Percentiles rank a stretch among this genome's conserved stretches.
phyloP scores from a whole-genome alignment of 1,140 invertebrate species.

The Psilanteris sp. region DNA sequence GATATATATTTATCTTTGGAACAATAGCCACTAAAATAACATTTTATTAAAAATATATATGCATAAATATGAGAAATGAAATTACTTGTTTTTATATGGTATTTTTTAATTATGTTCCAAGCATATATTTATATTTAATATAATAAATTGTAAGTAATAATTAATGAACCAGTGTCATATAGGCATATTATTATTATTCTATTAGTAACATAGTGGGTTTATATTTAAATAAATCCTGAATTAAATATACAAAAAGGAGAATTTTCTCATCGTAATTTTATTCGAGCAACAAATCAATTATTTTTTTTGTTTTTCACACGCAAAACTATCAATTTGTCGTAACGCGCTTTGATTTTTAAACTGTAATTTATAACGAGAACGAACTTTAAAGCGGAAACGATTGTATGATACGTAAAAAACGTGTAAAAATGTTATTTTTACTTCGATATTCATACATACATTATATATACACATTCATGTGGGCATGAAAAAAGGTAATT shows the following conservation, averaged over 20 bases:
- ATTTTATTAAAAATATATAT: too few relatives aligned
- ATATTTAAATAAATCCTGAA: constrained; percentile 72
- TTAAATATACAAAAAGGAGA: constrained; percentile 68
- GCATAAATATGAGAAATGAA: too few relatives aligned
- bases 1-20: too few relatives aligned
- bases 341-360: constrained; percentile 14
- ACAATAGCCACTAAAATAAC: too few relatives aligned
- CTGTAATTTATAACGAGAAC: constrained; percentile 30
- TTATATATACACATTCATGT: constrained; percentile 41
- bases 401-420: constrained; percentile 44
- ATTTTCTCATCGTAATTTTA: constrained; percentile 39
- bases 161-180: too few relatives aligned
- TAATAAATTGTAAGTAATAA: too few relatives aligned
- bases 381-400: constrained; percentile 35
- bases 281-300: constrained; percentile 19
- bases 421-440: constrained; percentile 43
- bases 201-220: constrained; percentile 59
- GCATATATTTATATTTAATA: too few relatives aligned
- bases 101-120: too few relatives aligned
- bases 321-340: constrained; percentile 10
- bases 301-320: constrained; percentile 15
- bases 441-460: constrained; percentile 35
- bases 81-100: too few relatives aligned
- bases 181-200: too few relatives aligned
- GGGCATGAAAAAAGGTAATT: constrained; percentile 27